These are phyloP conservation scores for Coecobrya sp. DNA, from an alignment of 2,888 invertebrate genomes.

Conservation along the genomic window DNA sequence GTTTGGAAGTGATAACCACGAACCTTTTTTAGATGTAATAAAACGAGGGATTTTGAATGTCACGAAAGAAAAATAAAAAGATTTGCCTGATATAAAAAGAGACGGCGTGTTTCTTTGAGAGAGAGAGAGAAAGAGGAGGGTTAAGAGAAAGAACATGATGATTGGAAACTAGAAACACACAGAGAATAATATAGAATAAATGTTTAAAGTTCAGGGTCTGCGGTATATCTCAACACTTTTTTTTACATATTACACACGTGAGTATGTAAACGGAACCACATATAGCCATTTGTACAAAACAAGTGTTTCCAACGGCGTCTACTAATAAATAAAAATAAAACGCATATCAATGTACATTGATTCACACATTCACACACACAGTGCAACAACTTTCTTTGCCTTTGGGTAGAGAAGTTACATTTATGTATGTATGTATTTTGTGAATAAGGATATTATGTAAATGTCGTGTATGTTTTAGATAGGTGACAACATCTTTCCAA, in stretches of 20 bases:
- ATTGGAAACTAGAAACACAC: neutral
- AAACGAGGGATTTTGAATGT: constrained; percentile 71
- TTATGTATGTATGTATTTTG: neutral
- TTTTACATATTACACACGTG: too few species aligned
- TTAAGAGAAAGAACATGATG: neutral
- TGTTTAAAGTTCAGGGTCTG: neutral
- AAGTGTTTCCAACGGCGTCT: neutral
- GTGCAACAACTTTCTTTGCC: constrained; percentile 26
- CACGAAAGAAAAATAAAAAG: constrained; percentile 52
- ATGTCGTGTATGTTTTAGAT: neutral
- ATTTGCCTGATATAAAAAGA: neutral
- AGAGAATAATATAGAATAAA: neutral
- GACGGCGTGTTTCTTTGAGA: neutral
- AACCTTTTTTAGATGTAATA: constrained; percentile 16
- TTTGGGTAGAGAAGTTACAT: neutral
- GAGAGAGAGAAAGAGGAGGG: neutral
- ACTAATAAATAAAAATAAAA: constrained; percentile 29
- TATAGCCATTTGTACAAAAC: neutral
- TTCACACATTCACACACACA: constrained; percentile 36
- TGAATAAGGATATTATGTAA: neutral
- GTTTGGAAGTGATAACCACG: constrained; percentile 22
- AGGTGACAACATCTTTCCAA: constrained; percentile 75
- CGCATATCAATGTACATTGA: constrained; percentile 66
- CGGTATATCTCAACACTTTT: neutral
- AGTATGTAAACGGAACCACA: too few species aligned